Base-by-base conservation (phyloP, 2,113 vertebrate species). In the Coptodon rendalli region DNA sequence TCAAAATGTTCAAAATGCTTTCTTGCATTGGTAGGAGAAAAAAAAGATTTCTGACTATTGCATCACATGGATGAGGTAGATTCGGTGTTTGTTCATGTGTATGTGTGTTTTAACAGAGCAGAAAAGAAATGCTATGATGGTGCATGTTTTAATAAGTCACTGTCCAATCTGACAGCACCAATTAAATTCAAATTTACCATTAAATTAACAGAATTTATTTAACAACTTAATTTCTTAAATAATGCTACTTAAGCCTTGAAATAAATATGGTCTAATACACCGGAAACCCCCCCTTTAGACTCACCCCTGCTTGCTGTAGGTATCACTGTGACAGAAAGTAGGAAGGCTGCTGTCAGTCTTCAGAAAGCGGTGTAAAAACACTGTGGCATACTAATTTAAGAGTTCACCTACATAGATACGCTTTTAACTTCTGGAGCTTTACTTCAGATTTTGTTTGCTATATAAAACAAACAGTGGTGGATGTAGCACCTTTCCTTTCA, bases 391-490 rank as follows among this genome's bases (percentile, higher is more conserved):
- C 59, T 63, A 36, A 36, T 11, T 34, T 19, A 36, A 11, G 31
- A 36, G 59, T 36, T 36, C 59, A 1, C 31, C 59, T 3, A 63
- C 17, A 66, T 54, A 54, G n/a, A 24, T 24, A 24, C 2, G 2
- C 53, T 12, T 54, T 54, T 54, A 54, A 24, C n/a, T 54, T 7
- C 53, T 54, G 53, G 53, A 54, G 0, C 53, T 54, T 54, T 54
- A 54, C 53, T 54, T 10, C 3, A 54, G n/a, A 24, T 54, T 54
- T 24, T 22, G n/a, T 24, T 54, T 54, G 53, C 53, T 54, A 24
- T 24, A 24, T 54, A 24, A 24, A 54, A 54, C n/a, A 0, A 0
- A 24, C n/a, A 12, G 52, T 56, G 10, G 6, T 24, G n/a, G 53
- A 24, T 24, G 53, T 24, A 24, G n/a, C 53, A 54, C 53, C 0